Evolutionary conservation across 2,888 invertebrate species (phyloP), one percentile per base, ranked within the genome.

Genomic region (Rhagonycha lutea): DNA sequence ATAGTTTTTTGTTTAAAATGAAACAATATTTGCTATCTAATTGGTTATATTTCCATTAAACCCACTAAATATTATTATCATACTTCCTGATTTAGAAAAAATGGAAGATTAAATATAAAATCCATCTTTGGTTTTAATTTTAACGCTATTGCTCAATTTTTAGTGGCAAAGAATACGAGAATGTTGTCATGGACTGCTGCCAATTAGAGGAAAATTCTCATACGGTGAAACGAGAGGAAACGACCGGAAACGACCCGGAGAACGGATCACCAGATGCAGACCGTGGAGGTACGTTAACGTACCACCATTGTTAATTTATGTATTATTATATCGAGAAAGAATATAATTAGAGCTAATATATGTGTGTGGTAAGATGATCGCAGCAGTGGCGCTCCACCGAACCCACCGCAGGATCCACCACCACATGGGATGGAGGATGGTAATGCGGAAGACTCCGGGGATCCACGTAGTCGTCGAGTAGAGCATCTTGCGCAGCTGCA

Each of bases 141-240:
- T 47, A 47, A 47, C 5, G n/a, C 47, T n/a, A 5, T 47, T n/a
- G 47, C n/a, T n/a, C 12, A 72, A 76, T 79, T 90, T 90, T 62
- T 90, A 96, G 96, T 88, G 95, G 95, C 29, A 92, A 94, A 71
- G 98, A 98, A 88, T 95, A 95, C 84, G 94, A 95, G 83, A 95
- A 97, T 86, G 92, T 97, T 71, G 95, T 98, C 68, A 94, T 98
- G 94, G 98, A 98, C 88, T 95, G 95, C 88, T 97, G 96, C 87
- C 98, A 98, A 89, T 88, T 97, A 85, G 96, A 96, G 87, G 95
- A 95, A 83, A 94, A 93, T 82, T 92, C 93, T 32, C 92, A 92
- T 85, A 92, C 93, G 80, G 96, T 95, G 26, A 96, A 96, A 86
- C 90, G 96, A 79, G 96, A 96, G 89, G 96, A 96, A 85, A 89